Conservation (phyloP, 2,888 invertebrate genomes). For the Lepidocyrtoides sp. region DNA sequence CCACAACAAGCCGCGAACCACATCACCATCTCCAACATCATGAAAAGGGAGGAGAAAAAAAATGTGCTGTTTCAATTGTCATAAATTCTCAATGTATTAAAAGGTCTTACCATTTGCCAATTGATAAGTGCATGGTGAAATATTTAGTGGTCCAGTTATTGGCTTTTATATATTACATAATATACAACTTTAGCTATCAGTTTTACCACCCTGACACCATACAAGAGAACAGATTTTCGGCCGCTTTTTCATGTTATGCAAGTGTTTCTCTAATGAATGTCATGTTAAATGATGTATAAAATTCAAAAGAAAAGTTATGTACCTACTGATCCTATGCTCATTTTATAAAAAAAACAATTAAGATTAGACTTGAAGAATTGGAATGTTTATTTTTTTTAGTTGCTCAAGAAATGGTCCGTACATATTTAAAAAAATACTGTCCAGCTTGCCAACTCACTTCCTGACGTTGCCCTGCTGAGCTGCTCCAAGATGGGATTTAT, state of each 20-base stretch:
- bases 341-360: no score
- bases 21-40: neutral
- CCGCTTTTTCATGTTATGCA: constrained; percentile 41
- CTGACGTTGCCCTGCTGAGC: neutral
- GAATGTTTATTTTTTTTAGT: neutral
- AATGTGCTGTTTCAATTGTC: neutral
- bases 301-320: constrained; percentile 19
- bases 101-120: constrained; percentile 5
- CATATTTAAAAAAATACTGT: neutral
- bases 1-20: neutral
- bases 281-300: constrained; percentile 23
- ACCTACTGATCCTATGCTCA: neutral
- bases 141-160: constrained; percentile 40
- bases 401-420: no score
- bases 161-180: constrained; percentile 2
- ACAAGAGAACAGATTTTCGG: neutral
- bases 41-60: neutral
- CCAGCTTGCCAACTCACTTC: neutral
- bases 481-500: neutral
- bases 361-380: neutral
- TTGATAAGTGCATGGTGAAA: neutral
- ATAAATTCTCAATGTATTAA: constrained; percentile 5
- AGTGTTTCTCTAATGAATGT: constrained; percentile 18
- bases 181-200: neutral
- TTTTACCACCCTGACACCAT: neutral